Base-by-base conservation (phyloP, 2,888 invertebrate species). In the Polydrusus cervinus region DNA sequence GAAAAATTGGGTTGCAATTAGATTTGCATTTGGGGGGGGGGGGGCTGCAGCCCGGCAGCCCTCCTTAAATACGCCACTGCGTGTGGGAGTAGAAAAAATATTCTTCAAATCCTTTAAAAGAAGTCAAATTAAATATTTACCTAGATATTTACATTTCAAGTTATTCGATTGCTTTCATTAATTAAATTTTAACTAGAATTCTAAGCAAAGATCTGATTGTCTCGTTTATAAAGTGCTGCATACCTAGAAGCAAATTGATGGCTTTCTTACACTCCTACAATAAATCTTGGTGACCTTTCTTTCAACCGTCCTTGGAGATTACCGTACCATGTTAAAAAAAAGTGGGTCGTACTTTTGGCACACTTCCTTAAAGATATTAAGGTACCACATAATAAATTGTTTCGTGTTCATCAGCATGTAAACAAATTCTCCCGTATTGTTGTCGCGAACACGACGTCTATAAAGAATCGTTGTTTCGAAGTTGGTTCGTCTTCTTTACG, bases 261-360 rank as follows among this genome's bases (percentile, higher is more conserved):
- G 18, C 18, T 51, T 53, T 53, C 8, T 49, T n/a, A 0, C 9
- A 16, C 49, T 18, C 10, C 53, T 13, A 53, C 53, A 53, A 25
- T 25, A 25, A 53, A 53, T 53, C 25, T 34, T 11, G 10, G 55
- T 69, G 60, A 69, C 47, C 57, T 69, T 69, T 53, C 45, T 60
- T 69, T 55, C 8, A 9, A 40, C 14, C 60, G 68, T 60, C 57
- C 68, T 69, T 60, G 68, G 40, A 38, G 43, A 60, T 53, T 53
- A 18, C 14, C 57, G 57, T 20, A 38, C 51, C 51, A 51, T 25
- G 60, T 40, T 16, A 40, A 20, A 14, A 18, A 53, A 64, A 72
- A 45, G 72, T 72, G 66, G 72, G 72, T 47, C 72, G 65, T 9
- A 71, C n/a, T 66, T 72, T 57, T 64, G 65, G 53, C 66, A 65